Conservation (phyloP, 2,797 vertebrate species). For the Enteromius thamalakanensis region DNA sequence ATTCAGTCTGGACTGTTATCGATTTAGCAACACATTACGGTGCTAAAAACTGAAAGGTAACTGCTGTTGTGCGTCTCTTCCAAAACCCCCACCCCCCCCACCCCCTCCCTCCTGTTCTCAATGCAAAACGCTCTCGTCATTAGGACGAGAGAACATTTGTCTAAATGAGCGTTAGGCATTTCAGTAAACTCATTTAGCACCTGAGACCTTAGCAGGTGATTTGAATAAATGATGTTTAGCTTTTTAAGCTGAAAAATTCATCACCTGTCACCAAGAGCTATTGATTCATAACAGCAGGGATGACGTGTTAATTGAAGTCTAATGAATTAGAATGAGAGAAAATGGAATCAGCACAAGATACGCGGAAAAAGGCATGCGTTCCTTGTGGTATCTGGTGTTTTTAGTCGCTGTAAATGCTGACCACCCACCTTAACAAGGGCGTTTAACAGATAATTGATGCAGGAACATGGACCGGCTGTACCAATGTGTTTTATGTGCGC, state of each 20-base stretch:
- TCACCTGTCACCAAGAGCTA: conserved; percentile 78
- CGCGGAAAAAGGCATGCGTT: neutral
- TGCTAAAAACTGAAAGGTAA: conserved; percentile 50
- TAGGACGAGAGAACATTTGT: conserved; percentile 79
- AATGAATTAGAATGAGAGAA: conserved; percentile 73
- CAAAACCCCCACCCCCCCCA: neutral
- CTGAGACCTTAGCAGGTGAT: conserved; percentile 80
- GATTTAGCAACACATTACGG: conserved; percentile 75
- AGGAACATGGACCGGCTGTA: conserved; percentile 58
- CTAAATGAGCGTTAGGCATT: conserved; percentile 79
- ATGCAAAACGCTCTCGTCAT: conserved; percentile 71
- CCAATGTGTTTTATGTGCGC: conserved; percentile 62
- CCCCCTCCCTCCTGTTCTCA: conserved; percentile 12
- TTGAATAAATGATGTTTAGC: conserved; percentile 83
- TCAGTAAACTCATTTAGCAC: conserved; percentile 82
- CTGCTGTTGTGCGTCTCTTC: conserved; percentile 66
- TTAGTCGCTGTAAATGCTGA: neutral
- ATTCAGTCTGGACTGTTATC: conserved; percentile 81
- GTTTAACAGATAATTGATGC: conserved; percentile 73
- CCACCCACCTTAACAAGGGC: conserved; percentile 64
- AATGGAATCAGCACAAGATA: conserved; percentile 5
- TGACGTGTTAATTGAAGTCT: conserved; percentile 79
- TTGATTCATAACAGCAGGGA: conserved; percentile 77
- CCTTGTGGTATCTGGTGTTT: conserved; percentile 51
- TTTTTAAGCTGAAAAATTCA: conserved; percentile 80